A percentile compares a stretch with the other conserved stretches of the same genome.
Evolutionary conservation across 2,888 invertebrate species (phyloP).

Genomic region (Cenopis cana): DNA sequence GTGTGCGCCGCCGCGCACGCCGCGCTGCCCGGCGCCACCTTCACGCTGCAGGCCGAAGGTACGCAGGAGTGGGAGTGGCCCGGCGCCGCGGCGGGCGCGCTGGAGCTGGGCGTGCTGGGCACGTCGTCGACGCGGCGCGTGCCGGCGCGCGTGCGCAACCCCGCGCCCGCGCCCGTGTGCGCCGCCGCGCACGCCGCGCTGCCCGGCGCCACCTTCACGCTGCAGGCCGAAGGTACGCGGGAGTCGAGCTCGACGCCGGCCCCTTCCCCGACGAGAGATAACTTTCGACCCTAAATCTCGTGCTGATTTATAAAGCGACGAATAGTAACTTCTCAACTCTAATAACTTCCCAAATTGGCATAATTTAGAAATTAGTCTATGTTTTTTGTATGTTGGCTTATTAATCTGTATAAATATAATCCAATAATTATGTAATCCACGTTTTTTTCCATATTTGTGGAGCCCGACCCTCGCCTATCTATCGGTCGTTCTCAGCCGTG

Average conservation of each 20-base stretch:
- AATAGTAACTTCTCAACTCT: no score
- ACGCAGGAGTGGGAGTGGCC: conserved; percentile 67
- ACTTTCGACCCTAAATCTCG: no score
- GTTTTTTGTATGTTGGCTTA: no score
- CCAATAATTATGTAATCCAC: no score
- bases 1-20: conserved; percentile 59
- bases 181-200: conserved; percentile 52
- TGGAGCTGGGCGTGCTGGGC: conserved; percentile 56
- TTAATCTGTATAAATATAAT: no score
- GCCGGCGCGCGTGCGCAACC: conserved; percentile 75
- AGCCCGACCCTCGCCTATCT: no score
- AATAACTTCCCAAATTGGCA: no score
- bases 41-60: conserved; percentile 45
- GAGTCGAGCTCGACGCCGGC: conserved; percentile 62
- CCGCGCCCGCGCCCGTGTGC: conserved; percentile 63
- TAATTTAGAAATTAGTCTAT: no score
- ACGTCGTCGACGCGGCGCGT: conserved; percentile 60
- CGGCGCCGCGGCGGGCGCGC: conserved; percentile 51
- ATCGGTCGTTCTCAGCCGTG: no score
- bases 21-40: conserved; percentile 55
- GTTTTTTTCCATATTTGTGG: no score
- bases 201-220: conserved; percentile 54
- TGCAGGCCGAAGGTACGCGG: conserved; percentile 49
- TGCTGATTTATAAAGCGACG: no score
- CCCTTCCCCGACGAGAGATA: conserved; percentile 48